Percentiles rank a stretch among this genome's conserved stretches.
Conservation (phyloP, 2,113 vertebrate genomes). For the Macrotis lagotis region DNA sequence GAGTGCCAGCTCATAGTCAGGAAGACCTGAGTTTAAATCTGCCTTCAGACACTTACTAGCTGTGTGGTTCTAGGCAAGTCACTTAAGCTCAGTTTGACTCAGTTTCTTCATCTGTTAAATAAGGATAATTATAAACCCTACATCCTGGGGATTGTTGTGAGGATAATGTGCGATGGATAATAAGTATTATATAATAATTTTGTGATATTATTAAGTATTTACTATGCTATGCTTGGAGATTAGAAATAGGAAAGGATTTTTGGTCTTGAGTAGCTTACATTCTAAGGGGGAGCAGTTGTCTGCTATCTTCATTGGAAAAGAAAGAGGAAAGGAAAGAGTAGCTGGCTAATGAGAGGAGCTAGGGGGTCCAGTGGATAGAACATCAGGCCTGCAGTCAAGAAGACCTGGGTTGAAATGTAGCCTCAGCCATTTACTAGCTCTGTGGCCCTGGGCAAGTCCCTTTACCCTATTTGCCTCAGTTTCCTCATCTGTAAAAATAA, state of each 20-base stretch:
- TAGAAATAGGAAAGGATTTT: not conserved
- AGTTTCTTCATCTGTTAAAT: not conserved
- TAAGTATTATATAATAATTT: no score
- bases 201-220: not conserved
- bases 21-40: not conserved
- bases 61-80: no score
- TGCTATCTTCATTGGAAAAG: not conserved
- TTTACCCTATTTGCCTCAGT: not conserved
- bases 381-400: not conserved
- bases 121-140: not conserved
- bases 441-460: not conserved
- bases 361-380: not conserved
- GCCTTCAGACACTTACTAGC: not conserved
- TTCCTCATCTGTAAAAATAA: not conserved
- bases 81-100: not conserved
- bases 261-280: not conserved
- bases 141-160: not conserved
- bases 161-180: not conserved
- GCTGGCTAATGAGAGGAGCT: not conserved
- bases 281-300: not conserved
- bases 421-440: not conserved
- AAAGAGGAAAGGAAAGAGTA: not conserved
- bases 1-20: not conserved
- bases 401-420: not conserved
- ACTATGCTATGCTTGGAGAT: not conserved